A percentile compares a stretch with the other conserved stretches of the same genome.
phyloP scores from a whole-genome alignment of 2,888 invertebrate species.

The Ypsolopha sequella region DNA sequence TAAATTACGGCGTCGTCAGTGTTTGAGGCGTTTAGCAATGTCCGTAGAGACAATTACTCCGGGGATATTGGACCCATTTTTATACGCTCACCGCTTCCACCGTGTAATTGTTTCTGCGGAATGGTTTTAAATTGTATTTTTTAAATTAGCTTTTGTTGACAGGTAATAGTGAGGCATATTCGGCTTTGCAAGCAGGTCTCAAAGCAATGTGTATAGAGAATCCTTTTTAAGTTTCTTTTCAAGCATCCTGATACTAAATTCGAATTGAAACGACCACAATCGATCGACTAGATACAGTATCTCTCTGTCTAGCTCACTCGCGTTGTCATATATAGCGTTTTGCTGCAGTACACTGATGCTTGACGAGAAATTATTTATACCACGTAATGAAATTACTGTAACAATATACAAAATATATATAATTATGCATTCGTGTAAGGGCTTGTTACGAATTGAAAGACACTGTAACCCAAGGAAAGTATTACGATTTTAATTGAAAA shows the following conservation, averaged over 20 bases:
- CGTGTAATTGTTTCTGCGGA: slow-evolving; percentile 59
- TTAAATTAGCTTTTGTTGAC: slow-evolving; percentile 55
- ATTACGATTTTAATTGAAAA: slow-evolving; percentile 72
- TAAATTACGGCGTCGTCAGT: slow-evolving; percentile 63
- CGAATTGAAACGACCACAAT: slow-evolving; percentile 6
- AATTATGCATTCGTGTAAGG: slow-evolving; percentile 74
- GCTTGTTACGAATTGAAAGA: slow-evolving; percentile 71
- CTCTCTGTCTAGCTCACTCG: slow-evolving; percentile 5
- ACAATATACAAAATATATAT: slow-evolving; percentile 61
- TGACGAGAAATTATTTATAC: slow-evolving; percentile 60
- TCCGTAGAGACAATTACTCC: slow-evolving; percentile 61
- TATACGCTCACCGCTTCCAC: slow-evolving; percentile 67
- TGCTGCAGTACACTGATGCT: slow-evolving; percentile 45
- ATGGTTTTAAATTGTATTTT: slow-evolving; percentile 56
- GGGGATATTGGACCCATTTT: slow-evolving; percentile 63
- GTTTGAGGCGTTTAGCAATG: slow-evolving; percentile 57
- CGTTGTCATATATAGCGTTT: slow-evolving; percentile 3
- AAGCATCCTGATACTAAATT: slow-evolving; percentile 47
- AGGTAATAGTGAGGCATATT: slow-evolving; percentile 43
- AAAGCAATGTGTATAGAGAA: slow-evolving; percentile 67
- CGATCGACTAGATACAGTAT: background rate
- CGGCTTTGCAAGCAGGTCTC: slow-evolving; percentile 59
- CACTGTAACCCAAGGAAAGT: slow-evolving; percentile 74
- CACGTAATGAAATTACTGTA: slow-evolving; percentile 71
- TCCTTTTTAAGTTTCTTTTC: slow-evolving; percentile 58